phyloP scores from a whole-genome alignment of 2,888 invertebrate genomes.

The Lasioglossum figueresi region DNA sequence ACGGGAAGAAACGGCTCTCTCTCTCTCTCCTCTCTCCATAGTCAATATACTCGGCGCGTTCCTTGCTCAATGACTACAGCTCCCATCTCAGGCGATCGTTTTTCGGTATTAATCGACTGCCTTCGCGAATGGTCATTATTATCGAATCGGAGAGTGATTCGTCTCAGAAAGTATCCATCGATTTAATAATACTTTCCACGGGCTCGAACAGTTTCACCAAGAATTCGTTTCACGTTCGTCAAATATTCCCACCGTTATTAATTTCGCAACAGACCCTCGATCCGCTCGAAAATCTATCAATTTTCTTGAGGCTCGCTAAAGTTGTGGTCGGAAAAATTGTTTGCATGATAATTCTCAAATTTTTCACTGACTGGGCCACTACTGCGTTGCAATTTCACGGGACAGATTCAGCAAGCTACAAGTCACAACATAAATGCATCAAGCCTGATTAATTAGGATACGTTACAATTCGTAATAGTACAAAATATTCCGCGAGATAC shows the following conservation, averaged over 20 bases:
- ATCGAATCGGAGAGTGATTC: not conserved
- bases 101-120: constrained; percentile 6
- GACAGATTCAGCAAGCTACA: no score
- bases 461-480: no score
- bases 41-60: not conserved
- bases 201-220: not conserved
- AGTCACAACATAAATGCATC: no score
- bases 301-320: no score
- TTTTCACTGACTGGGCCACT: no score
- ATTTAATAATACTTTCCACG: not conserved
- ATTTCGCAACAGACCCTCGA: not conserved
- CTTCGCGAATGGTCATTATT: not conserved
- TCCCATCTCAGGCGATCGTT: not conserved
- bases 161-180: not conserved
- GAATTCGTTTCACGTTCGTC: not conserved
- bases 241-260: not conserved
- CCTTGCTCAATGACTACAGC: not conserved
- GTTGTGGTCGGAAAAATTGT: no score
- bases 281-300: not conserved
- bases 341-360: no score
- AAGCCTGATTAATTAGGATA: no score
- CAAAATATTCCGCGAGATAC: no score
- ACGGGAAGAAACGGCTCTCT: not conserved
- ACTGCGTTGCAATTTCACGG: no score
- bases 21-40: not conserved